Evolutionary conservation across 2,888 invertebrate species (phyloP).

Genomic region (Macropis europaea): DNA sequence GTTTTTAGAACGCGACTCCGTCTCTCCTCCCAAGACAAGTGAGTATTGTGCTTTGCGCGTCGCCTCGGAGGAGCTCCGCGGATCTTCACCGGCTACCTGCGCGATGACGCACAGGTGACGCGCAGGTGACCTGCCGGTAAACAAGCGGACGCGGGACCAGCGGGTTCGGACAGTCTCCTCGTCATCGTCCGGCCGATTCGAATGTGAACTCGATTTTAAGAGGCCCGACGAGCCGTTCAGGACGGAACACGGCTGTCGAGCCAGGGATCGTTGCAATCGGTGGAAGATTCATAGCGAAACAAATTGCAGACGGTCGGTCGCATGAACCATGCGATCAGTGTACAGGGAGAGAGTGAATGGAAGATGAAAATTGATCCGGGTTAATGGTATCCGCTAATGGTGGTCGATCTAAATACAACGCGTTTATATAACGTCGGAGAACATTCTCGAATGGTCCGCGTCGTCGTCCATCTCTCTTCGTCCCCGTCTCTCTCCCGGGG

Average conservation of each 20-base stretch:
- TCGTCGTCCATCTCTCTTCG: constrained; percentile 7
- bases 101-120: constrained; percentile 63
- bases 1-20: not conserved
- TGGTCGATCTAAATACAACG: constrained; percentile 3
- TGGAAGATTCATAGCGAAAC: too few species aligned
- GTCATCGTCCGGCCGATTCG: not conserved
- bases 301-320: not conserved
- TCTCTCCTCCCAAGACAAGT: constrained; percentile 60
- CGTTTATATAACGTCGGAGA: constrained; percentile 39
- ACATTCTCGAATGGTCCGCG: constrained; percentile 42
- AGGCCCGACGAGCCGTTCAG: too few species aligned
- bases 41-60: constrained; percentile 58
- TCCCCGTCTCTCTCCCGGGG: constrained; percentile 2
- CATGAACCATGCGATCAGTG: constrained; percentile 6
- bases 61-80: not conserved
- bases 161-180: not conserved
- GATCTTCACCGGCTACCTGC: constrained; percentile 55
- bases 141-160: constrained; percentile 37
- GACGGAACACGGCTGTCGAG: too few species aligned
- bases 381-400: constrained; percentile 40
- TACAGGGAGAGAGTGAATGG: constrained; percentile 35
- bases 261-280: too few species aligned
- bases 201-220: not conserved
- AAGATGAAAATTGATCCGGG: constrained; percentile 28
- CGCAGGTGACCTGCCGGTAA: constrained; percentile 58